These are phyloP conservation scores for Sitophilus oryzae DNA, from an alignment of 1,140 invertebrate genomes.

Conservation along the genomic window DNA sequence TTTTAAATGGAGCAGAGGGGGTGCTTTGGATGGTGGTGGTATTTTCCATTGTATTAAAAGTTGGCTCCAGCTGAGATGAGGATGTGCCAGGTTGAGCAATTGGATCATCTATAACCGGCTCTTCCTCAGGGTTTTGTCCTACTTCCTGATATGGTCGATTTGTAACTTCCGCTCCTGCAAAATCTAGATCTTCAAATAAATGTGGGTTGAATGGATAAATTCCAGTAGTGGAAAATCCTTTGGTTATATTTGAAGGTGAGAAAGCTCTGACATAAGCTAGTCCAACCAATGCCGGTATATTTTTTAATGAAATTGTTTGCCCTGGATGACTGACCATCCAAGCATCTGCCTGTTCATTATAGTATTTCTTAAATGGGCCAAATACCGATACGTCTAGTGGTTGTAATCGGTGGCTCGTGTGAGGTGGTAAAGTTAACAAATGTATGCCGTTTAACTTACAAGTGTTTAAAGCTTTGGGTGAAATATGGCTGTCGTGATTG, in stretches of 20 bases:
- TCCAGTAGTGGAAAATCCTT: slow-evolving; percentile 17
- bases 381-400: slow-evolving; percentile 40
- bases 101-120: slow-evolving; percentile 16
- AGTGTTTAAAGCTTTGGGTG: slow-evolving; percentile 4
- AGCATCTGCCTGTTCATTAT: slow-evolving; percentile 3
- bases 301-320: slow-evolving; percentile 15
- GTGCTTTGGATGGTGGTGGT: neutral
- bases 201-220: slow-evolving; percentile 18
- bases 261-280: slow-evolving; percentile 19
- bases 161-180: slow-evolving; percentile 13
- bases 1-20: slow-evolving; percentile 13
- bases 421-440: slow-evolving; percentile 31
- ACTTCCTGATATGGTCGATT: slow-evolving; percentile 12
- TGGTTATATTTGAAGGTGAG: slow-evolving; percentile 18
- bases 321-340: slow-evolving; percentile 11
- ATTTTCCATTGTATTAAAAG: slow-evolving; percentile 4
- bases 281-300: slow-evolving; percentile 13
- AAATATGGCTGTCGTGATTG: slow-evolving; percentile 16
- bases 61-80: neutral
- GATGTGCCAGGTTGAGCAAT: slow-evolving; percentile 16
- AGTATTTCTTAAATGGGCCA: slow-evolving; percentile 36
- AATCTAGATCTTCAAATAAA: slow-evolving; percentile 18
- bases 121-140: slow-evolving; percentile 14
- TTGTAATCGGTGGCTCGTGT: slow-evolving; percentile 41
- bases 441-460: slow-evolving; percentile 25